Percentiles rank a stretch among this genome's conserved stretches.
Evolutionary conservation across 92 coral and sea anemone genomes (phyloP).

Genomic region (Palythoa grandiflora): DNA sequence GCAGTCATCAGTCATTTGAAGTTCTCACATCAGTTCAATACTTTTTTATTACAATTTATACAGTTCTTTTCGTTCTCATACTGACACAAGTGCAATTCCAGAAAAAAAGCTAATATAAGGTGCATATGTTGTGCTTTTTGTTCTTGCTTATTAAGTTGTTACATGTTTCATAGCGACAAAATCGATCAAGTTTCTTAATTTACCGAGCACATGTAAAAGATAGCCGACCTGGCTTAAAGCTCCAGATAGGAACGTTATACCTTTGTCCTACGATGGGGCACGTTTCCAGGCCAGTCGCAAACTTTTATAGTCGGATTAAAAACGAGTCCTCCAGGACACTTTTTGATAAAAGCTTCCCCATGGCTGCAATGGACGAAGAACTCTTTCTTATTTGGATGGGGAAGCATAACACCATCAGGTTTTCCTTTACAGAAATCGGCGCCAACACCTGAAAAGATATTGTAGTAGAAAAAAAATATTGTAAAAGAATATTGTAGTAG

Average conservation of each 20-base stretch:
- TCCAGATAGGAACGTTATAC: neutral
- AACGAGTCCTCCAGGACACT: neutral
- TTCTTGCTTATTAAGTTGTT: too few relatives aligned
- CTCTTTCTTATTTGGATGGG: neutral
- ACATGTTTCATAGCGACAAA: too few relatives aligned
- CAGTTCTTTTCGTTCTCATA: too few relatives aligned
- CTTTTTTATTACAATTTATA: too few relatives aligned
- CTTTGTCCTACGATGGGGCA: neutral
- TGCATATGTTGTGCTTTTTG: too few relatives aligned
- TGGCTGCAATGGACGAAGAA: slow-evolving; percentile 7
- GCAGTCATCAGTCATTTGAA: too few relatives aligned
- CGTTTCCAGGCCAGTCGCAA: neutral
- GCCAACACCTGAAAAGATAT: slow-evolving; percentile 6
- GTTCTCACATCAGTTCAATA: too few relatives aligned
- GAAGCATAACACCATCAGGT: neutral
- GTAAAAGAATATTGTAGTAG: too few relatives aligned
- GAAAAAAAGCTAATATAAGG: too few relatives aligned
- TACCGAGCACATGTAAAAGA: too few relatives aligned
- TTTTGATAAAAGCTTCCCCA: neutral
- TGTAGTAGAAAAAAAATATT: neutral
- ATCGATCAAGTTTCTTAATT: too few relatives aligned
- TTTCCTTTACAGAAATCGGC: slow-evolving; percentile 23
- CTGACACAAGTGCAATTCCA: too few relatives aligned
- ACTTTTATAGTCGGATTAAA: neutral
- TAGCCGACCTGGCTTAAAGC: neutral